Evolutionary conservation across 2,888 invertebrate species (phyloP), one percentile per base, ranked within the genome.

Genomic region (Caenorhabditis sp.): DNA sequence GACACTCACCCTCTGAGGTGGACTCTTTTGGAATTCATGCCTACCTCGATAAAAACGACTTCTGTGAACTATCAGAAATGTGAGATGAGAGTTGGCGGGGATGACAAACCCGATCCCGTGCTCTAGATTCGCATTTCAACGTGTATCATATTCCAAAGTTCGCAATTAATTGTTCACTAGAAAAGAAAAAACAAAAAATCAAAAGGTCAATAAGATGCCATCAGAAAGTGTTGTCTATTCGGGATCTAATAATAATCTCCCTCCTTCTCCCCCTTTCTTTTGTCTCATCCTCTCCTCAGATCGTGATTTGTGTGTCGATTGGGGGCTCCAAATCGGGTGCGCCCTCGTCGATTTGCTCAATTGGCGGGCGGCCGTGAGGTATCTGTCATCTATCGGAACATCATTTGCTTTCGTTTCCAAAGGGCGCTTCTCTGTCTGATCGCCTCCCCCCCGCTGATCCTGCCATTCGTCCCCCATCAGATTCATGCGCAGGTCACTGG

Each of bases 251-350:
- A 55, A 67, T 67, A 67, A 20, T 37, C 9, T 18, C 51, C 37
- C 35, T 8, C 24, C 22, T 40, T 40, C 40, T 5, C 50, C 32
- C 18, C 13, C 18, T n/a, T n/a, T n/a, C n/a, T n/a, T n/a, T n/a
- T n/a, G n/a, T n/a, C n/a, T n/a, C n/a, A n/a, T n/a, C n/a, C n/a
- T n/a, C n/a, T n/a, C n/a, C 37, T 44, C 76, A 67, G 51, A 76
- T 76, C 76, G 76, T 76, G 76, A 76, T 76, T 60, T 65, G 67
- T 76, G 67, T 76, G 76, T 76, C 61, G 58, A 65, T 51, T n/a
- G 22, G 26, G 62, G 47, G 62, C 53, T 65, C 72, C 65, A 67
- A 67, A 74, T 74, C 58, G 72, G 72, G 76, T 61, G 76, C 58
- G 67, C 61, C 76, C 55, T 6, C 20, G n/a, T 50, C 24, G 11